phyloP scores from a whole-genome alignment of 2,888 invertebrate species.

The Cheilosia variabilis region DNA sequence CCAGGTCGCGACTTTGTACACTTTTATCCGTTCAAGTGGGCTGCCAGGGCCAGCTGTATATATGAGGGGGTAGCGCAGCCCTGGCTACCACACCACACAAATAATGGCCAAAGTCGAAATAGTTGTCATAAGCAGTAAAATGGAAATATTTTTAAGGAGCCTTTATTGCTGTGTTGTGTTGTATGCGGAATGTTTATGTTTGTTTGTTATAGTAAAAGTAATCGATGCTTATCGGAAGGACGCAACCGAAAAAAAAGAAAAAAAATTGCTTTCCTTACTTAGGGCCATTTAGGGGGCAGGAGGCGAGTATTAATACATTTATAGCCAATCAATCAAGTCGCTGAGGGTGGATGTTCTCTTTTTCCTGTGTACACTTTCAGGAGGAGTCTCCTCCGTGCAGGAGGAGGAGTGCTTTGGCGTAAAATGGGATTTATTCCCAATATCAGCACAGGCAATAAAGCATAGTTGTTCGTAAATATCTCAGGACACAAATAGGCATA shows the following conservation, averaged over 20 bases:
- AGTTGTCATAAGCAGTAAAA: slow-evolving; percentile 64
- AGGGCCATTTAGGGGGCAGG: not conserved
- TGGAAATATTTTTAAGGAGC: slow-evolving; percentile 53
- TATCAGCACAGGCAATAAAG: too few relatives aligned
- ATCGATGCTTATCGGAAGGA: slow-evolving; percentile 34
- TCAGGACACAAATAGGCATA: too few relatives aligned
- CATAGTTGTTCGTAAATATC: too few relatives aligned
- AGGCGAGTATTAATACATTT: slow-evolving; percentile 13
- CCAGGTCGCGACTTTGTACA: slow-evolving; percentile 55
- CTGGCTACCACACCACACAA: slow-evolving; percentile 3
- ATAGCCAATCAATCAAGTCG: slow-evolving; percentile 29
- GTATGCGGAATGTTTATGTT: slow-evolving; percentile 34
- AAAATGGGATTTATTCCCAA: not conserved
- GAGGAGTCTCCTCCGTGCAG: not conserved
- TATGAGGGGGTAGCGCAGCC: slow-evolving; percentile 9
- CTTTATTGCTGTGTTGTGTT: slow-evolving; percentile 41
- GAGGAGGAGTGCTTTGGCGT: slow-evolving; percentile 1
- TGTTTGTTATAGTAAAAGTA: slow-evolving; percentile 38
- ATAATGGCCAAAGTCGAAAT: slow-evolving; percentile 58
- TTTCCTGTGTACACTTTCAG: not conserved
- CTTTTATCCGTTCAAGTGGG: slow-evolving; percentile 28
- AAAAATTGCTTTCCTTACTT: slow-evolving; percentile 22
- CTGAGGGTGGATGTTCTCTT: not conserved
- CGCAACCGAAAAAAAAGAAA: not conserved
- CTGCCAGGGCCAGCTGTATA: too few relatives aligned